Percentiles rank a stretch among this genome's conserved stretches.
Evolutionary conservation across 2,113 vertebrate genomes (phyloP).

Genomic region (Engystomops pustulosus): DNA sequence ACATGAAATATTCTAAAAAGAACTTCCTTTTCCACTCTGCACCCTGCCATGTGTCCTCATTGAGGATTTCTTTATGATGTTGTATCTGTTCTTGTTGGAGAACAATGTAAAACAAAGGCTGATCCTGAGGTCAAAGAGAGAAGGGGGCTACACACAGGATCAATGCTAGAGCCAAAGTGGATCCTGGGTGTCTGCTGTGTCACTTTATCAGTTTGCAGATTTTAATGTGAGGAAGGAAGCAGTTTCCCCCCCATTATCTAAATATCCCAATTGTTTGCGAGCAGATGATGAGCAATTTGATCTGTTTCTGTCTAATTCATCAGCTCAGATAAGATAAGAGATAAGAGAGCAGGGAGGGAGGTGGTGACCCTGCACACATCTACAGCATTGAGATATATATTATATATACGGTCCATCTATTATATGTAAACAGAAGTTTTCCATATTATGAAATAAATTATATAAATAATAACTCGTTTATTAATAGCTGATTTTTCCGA

Average conservation of each 20-base stretch:
- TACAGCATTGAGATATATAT: not conserved
- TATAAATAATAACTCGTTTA: too few relatives aligned
- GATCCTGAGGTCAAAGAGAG: too few relatives aligned
- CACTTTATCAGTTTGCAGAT: slow-evolving; percentile 81
- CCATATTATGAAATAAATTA: too few relatives aligned
- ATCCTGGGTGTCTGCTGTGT: slow-evolving; percentile 66
- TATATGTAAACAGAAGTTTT: too few relatives aligned
- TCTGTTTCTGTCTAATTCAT: slow-evolving; percentile 82
- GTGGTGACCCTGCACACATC: slow-evolving; percentile 70
- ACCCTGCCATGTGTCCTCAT: too few relatives aligned
- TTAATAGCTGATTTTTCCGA: too few relatives aligned
- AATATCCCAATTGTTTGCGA: slow-evolving; percentile 82
- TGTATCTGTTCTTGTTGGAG: not conserved
- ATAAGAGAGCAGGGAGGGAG: slow-evolving; percentile 53
- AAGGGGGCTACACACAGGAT: not conserved
- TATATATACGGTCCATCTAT: too few relatives aligned
- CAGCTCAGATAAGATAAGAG: slow-evolving; percentile 83
- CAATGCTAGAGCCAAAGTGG: slow-evolving; percentile 58
- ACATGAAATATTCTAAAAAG: too few relatives aligned
- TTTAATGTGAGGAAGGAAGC: slow-evolving; percentile 79
- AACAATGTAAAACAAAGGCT: slow-evolving; percentile 7
- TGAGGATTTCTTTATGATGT: not conserved
- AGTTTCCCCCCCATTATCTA: slow-evolving; percentile 81
- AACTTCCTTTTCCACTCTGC: too few relatives aligned
- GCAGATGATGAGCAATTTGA: slow-evolving; percentile 86